These are phyloP conservation scores for Pterocles burchelli DNA, from an alignment of 2,113 vertebrate genomes.

Conservation along the genomic window DNA sequence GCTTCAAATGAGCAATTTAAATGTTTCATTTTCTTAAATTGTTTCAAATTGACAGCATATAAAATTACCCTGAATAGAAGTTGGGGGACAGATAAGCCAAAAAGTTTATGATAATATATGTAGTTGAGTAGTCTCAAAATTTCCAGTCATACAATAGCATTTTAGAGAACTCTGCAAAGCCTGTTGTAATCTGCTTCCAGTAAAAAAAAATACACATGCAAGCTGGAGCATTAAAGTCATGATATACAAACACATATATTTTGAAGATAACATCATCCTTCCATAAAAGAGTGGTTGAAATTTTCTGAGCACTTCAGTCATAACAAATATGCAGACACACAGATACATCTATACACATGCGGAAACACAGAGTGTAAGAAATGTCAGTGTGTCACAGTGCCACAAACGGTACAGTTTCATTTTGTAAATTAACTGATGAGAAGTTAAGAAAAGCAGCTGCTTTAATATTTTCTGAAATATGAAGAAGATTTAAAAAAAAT, in stretches of 20 bases:
- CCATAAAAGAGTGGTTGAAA: background rate
- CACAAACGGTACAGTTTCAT: background rate
- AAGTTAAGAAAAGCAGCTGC: background rate
- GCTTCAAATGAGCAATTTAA: background rate
- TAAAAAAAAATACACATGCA: background rate
- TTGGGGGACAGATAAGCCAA: background rate
- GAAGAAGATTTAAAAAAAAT: background rate
- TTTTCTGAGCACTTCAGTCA: background rate
- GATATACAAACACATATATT: background rate
- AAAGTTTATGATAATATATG: background rate
- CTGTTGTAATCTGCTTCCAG: background rate
- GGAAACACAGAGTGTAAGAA: background rate
- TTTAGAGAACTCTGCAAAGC: background rate
- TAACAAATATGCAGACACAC: background rate
- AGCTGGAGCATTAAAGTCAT: background rate
- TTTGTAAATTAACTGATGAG: background rate
- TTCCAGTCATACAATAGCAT: background rate
- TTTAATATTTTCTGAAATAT: slow-evolving; percentile 13
- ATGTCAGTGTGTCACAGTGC: background rate
- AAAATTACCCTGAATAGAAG: slow-evolving; percentile 35
- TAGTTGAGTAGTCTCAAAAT: background rate
- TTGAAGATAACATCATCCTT: background rate
- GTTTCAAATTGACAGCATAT: slow-evolving; percentile 31
- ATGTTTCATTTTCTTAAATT: slow-evolving; percentile 61
- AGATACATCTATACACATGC: background rate